These are phyloP conservation scores for Anaspis maculata DNA, from an alignment of 2,888 invertebrate genomes.

Conservation along the genomic window DNA sequence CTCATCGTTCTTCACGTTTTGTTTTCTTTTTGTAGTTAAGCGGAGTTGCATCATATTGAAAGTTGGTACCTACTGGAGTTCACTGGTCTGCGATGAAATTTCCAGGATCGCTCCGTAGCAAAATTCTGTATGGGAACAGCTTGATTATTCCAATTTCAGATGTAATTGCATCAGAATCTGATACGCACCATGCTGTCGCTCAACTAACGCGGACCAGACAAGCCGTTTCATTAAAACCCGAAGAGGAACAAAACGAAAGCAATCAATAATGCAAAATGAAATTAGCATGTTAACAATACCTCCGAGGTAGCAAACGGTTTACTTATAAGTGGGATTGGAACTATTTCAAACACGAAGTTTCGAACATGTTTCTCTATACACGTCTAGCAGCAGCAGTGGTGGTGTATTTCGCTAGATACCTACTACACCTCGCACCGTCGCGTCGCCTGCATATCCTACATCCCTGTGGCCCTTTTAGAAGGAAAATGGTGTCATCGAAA, in stretches of 20 bases:
- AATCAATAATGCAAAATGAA: constrained; percentile 21
- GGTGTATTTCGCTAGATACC: constrained; percentile 6
- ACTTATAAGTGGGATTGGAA: constrained; percentile 17
- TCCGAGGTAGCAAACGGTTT: constrained; percentile 17
- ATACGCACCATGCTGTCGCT: no score
- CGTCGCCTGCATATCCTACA: no score
- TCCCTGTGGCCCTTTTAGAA: constrained; percentile 13
- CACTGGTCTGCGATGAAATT: no score
- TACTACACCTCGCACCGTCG: constrained; percentile 8
- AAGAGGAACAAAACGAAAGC: constrained; percentile 13
- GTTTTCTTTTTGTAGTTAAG: no score
- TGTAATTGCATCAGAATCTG: no score
- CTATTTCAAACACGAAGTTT: constrained; percentile 12
- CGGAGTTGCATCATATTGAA: no score
- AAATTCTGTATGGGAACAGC: no score
- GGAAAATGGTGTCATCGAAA: constrained; percentile 21
- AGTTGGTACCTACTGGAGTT: no score
- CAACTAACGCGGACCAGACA: no score
- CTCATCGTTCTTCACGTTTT: no score
- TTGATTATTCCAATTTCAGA: no score
- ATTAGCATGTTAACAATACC: constrained; percentile 24
- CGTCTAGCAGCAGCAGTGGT: constrained; percentile 5
- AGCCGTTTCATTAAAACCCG: constrained; percentile 10
- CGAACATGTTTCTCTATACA: constrained; percentile 11
- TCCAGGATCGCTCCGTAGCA: no score